These are phyloP conservation scores for Neomorphus geoffroyi DNA, from an alignment of 2,797 vertebrate genomes.

Conservation along the genomic window DNA sequence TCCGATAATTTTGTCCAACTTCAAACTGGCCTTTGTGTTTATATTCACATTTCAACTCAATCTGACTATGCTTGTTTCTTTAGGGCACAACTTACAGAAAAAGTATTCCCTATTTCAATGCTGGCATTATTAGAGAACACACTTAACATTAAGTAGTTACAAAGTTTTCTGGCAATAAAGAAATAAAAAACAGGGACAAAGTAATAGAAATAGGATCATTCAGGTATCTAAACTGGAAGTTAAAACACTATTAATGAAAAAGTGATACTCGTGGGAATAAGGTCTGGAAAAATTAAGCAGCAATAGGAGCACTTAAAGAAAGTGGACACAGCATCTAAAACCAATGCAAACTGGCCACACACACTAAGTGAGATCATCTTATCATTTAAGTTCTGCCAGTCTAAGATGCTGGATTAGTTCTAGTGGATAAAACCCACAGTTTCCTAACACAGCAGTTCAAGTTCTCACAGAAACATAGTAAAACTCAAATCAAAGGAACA, in stretches of 20 bases:
- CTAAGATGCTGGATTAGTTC: not conserved
- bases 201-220: not conserved
- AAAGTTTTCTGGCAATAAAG: not conserved
- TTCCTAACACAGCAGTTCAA: not conserved
- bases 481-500: not conserved
- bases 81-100: not conserved
- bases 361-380: not conserved
- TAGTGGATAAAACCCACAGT: not conserved
- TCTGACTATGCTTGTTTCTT: not conserved
- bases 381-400: not conserved
- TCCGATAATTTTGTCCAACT: not conserved
- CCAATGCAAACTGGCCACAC: fast-evolving
- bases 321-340: not conserved
- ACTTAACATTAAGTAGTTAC: not conserved
- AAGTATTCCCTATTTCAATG: not conserved
- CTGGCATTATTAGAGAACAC: not conserved
- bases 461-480: not conserved
- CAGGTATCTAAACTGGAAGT: not conserved
- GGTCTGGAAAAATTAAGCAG: not conserved
- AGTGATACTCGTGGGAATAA: not conserved
- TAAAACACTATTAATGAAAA: not conserved
- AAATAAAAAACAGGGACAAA: fast-evolving
- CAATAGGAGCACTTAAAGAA: not conserved
- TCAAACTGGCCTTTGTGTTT: not conserved
- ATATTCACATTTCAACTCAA: not conserved